Evolutionary conservation across 1,140 invertebrate species (phyloP).

Genomic region (Aleiodes sp.): DNA sequence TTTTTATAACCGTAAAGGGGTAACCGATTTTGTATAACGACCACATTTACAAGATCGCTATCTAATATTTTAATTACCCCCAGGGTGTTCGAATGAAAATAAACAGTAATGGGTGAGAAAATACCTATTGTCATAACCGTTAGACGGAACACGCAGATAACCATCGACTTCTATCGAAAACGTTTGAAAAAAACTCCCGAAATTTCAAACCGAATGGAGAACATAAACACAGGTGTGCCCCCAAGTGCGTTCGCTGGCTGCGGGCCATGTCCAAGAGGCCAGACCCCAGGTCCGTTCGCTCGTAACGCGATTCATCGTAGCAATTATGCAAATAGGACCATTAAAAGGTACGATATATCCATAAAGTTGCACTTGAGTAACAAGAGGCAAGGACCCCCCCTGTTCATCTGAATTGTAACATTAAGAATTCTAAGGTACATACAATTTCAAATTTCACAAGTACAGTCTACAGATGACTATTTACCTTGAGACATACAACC

Average conservation of each 20-base stretch:
- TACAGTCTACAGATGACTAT: background rate
- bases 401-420: background rate
- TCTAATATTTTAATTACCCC: background rate
- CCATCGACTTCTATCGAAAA: background rate
- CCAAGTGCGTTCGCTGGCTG: background rate
- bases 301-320: constrained; percentile 31
- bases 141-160: background rate
- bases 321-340: constrained; percentile 35
- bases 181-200: background rate
- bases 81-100: background rate
- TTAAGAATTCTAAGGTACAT: too few relatives aligned
- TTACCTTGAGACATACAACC: background rate
- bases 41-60: background rate
- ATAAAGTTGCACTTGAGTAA: background rate
- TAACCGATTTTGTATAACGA: background rate
- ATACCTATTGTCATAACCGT: background rate
- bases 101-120: background rate
- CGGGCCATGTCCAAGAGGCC: background rate
- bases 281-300: background rate
- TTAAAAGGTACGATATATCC: constrained; percentile 17
- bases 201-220: background rate
- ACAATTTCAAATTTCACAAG: too few relatives aligned
- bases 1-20: too few relatives aligned
- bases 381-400: background rate
- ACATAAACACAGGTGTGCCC: constrained; percentile 9